Base-by-base conservation (phyloP, 2,797 vertebrate genomes). In the Poliocrania exsul region DNA sequence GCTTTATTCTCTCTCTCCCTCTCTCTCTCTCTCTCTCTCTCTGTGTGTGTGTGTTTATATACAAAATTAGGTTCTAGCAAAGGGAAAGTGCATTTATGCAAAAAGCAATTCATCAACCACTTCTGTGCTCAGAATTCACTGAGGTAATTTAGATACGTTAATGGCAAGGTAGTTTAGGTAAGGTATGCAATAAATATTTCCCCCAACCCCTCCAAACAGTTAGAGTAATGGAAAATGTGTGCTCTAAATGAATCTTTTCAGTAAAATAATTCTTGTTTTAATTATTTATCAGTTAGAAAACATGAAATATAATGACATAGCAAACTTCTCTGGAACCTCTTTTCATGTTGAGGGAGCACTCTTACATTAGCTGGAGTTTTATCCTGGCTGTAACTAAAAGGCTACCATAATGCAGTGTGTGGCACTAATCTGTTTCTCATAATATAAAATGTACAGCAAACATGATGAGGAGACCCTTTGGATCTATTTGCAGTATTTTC, bases 111-210 rank as follows among this genome's bases (percentile, higher is more conserved):
- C 96, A 98, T 98, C 98, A 98, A 97, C 97, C 97, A 97, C 98
- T 98, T 97, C 97, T 98, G 98, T 97, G 98, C 98, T 97, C 96
- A 97, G 97, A 98, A 98, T 97, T 97, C 98, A 98, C 98, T 84
- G 89, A 98, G 98, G 98, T 98, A 98, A 98, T 98, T 98, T 98
- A 98, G 98, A 97, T 97, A 96, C 96, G 98, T 98, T 98, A 98
- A 98, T 98, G 97, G 97, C 94, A 97, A 98, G 97, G 98, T 98
- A 98, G 97, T 97, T 98, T 98, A 98, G 97, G 96, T 97, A 97
- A 95, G 97, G 96, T 97, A 97, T 97, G 97, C 96, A 95, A 96
- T 96, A 81, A 97, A 97, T 86, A 96, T 96, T 97, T 96, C 96
- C 98, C 97, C 96, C 96, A 96, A 75, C 95, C 94, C 96, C 94